These are phyloP conservation scores for Stenoptilia bipunctidactyla DNA, from an alignment of 2,888 invertebrate genomes.

Conservation along the genomic window DNA sequence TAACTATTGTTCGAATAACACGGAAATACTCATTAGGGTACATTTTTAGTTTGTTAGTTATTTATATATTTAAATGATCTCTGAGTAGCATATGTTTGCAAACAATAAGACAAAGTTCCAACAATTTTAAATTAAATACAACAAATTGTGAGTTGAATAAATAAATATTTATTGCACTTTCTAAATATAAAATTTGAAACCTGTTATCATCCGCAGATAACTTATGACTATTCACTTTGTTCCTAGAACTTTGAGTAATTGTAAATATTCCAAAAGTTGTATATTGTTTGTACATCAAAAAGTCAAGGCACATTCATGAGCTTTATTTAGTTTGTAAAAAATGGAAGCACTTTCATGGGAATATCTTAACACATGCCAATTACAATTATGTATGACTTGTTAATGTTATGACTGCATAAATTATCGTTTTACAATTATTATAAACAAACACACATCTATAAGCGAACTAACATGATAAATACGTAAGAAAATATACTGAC, in stretches of 20 bases:
- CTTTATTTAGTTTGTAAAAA: background rate
- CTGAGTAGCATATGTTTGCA: too few relatives aligned
- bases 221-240: conserved; percentile 6
- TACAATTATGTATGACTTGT: conserved; percentile 1
- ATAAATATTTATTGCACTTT: conserved; percentile 61
- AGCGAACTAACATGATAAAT: conserved; percentile 64
- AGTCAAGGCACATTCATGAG: conserved; percentile 9
- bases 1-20: too few relatives aligned
- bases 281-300: background rate
- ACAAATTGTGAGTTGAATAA: conserved; percentile 21
- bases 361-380: conserved; percentile 5
- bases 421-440: conserved; percentile 44
- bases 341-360: conserved; percentile 9
- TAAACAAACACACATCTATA: conserved; percentile 59
- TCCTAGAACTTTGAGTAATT: conserved; percentile 1
- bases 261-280: background rate
- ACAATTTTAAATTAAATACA: background rate
- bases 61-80: too few relatives aligned
- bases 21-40: too few relatives aligned
- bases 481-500: conserved; percentile 67
- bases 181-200: conserved; percentile 18
- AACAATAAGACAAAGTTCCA: background rate
- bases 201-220: conserved; percentile 15
- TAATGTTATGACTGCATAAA: conserved; percentile 36
- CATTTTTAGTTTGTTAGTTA: too few relatives aligned